Evolutionary conservation across 1,140 invertebrate species (phyloP).

Genomic region (Gryllus bimaculatus): DNA sequence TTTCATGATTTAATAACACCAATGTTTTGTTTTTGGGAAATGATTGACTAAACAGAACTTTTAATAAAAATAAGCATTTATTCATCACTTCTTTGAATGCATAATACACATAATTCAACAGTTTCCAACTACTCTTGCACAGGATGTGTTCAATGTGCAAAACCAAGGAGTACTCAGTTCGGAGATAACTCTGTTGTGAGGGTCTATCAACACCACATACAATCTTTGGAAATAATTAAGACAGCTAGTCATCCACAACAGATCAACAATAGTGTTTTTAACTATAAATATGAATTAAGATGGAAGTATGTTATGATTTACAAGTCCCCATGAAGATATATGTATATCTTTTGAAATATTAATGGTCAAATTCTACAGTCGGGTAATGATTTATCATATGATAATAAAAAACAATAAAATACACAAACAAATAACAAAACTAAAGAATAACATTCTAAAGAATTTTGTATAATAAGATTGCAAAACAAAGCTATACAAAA

Average conservation of each 20-base stretch:
- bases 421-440: too few species aligned
- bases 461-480: too few species aligned
- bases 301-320: not conserved
- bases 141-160: not conserved
- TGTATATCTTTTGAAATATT: not conserved
- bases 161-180: not conserved
- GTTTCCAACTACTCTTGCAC: not conserved
- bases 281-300: slow-evolving; percentile 6
- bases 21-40: too few species aligned
- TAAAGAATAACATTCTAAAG: too few species aligned
- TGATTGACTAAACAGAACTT: too few species aligned
- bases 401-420: too few species aligned
- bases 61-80: slow-evolving; percentile 6
- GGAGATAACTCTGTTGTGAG: not conserved
- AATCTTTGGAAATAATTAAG: not conserved
- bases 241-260: not conserved
- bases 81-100: slow-evolving; percentile 4
- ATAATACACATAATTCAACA: not conserved
- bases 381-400: not conserved
- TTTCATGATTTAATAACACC: too few species aligned
- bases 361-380: not conserved
- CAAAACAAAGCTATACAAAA: too few species aligned
- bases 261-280: slow-evolving; percentile 1
- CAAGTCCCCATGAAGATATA: not conserved
- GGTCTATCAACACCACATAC: not conserved